phyloP scores from a whole-genome alignment of 2,113 vertebrate species.

The Galemys pyrenaicus region DNA sequence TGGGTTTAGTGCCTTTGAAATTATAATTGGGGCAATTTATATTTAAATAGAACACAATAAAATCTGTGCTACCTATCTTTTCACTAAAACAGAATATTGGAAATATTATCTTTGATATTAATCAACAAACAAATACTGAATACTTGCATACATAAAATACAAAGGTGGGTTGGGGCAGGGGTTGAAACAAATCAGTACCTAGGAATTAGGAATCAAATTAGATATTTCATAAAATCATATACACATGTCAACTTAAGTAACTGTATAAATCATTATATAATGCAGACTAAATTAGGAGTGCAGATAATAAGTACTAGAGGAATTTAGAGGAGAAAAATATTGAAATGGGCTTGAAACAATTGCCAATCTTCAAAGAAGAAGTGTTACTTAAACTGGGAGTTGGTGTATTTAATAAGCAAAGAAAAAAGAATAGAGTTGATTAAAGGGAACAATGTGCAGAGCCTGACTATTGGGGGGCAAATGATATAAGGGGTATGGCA shows the following conservation, averaged over 20 bases:
- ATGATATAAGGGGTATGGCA: not conserved
- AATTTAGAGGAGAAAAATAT: not conserved
- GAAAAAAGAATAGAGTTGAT: not conserved
- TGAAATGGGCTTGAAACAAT: not conserved
- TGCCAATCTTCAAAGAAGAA: not conserved
- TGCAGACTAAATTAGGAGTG: not conserved
- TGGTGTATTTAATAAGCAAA: not conserved
- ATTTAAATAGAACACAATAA: slow-evolving; percentile 32
- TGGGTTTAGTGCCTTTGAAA: not conserved
- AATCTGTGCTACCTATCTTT: not conserved
- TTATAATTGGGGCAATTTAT: not conserved
- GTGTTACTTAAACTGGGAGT: not conserved
- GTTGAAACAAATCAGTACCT: not conserved
- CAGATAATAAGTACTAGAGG: not conserved
- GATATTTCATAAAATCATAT: slow-evolving; percentile 28
- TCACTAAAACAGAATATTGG: not conserved
- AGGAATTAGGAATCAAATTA: slow-evolving; percentile 7
- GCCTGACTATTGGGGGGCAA: not conserved
- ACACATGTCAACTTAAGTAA: not conserved
- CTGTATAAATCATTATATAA: not conserved
- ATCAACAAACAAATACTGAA: not conserved
- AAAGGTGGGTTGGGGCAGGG: not conserved
- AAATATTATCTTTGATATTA: not conserved
- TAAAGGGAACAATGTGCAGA: not conserved
- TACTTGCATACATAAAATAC: not conserved